These are phyloP conservation scores for Carcinoscorpius rotundicauda DNA, from an alignment of 1,140 invertebrate genomes.

Conservation along the genomic window DNA sequence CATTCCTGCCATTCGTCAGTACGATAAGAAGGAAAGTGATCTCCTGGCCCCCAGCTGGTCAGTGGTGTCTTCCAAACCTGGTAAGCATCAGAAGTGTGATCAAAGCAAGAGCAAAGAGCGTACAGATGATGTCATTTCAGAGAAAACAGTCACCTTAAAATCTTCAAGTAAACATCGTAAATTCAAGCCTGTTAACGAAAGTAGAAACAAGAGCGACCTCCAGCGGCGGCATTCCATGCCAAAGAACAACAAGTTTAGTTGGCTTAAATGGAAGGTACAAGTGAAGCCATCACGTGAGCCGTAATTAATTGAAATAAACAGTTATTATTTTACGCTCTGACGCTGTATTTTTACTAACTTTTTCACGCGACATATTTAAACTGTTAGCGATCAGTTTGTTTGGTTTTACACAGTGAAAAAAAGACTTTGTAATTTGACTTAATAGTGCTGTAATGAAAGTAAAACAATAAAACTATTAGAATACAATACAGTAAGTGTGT, in stretches of 20 bases:
- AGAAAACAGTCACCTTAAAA: conserved; percentile 12
- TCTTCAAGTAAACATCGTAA: conserved; percentile 10
- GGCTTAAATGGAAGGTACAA: conserved; percentile 19
- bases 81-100: neutral
- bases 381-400: too few species aligned
- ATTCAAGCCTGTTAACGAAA: conserved; percentile 10
- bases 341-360: too few species aligned
- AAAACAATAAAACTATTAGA: too few species aligned
- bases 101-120: conserved; percentile 2
- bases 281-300: conserved; percentile 19
- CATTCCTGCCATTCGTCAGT: conserved; percentile 17
- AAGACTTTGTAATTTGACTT: too few species aligned
- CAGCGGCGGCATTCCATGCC: conserved; percentile 19
- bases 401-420: too few species aligned
- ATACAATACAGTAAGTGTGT: too few species aligned
- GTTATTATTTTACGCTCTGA: too few species aligned
- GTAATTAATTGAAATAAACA: too few species aligned
- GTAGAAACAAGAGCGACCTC: conserved; percentile 14
- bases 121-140: conserved; percentile 5
- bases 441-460: too few species aligned
- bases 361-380: too few species aligned
- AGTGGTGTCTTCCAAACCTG: conserved; percentile 13
- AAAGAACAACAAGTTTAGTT: conserved; percentile 19
- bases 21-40: conserved; percentile 8
- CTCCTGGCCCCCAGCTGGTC: conserved; percentile 15